phyloP scores from a whole-genome alignment of 1,140 invertebrate genomes.

The Diabrotica undecimpunctata region DNA sequence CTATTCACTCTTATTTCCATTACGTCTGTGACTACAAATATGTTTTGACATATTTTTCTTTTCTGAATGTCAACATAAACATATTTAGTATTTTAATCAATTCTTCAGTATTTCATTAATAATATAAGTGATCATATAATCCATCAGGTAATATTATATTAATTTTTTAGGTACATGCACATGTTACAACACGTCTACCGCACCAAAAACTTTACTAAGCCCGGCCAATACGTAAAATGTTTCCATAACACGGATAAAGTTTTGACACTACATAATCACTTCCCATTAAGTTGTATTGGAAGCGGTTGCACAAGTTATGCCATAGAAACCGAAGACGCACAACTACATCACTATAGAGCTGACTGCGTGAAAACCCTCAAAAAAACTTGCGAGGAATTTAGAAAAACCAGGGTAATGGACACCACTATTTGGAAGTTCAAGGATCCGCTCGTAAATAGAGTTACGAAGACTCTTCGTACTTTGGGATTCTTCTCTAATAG shows the following conservation, averaged over 20 bases:
- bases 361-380: conserved; percentile 88
- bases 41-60: no score
- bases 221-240: conserved; percentile 90
- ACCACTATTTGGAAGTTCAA: conserved; percentile 86
- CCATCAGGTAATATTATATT: background rate
- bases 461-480: conserved; percentile 64
- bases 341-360: conserved; percentile 89
- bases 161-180: conserved; percentile 78
- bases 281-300: conserved; percentile 83
- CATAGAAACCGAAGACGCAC: conserved; percentile 77
- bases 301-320: conserved; percentile 82
- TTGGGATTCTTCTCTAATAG: conserved; percentile 65
- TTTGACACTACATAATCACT: conserved; percentile 89
- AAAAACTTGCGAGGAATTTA: conserved; percentile 78
- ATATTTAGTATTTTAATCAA: no score
- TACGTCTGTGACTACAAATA: no score
- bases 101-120: no score
- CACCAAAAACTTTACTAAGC: conserved; percentile 87
- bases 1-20: no score
- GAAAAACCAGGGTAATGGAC: conserved; percentile 78
- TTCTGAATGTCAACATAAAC: no score
- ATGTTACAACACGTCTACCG: conserved; percentile 92
- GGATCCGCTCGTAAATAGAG: conserved; percentile 65
- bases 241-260: conserved; percentile 90
- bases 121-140: no score